Base-by-base conservation (phyloP, 2,888 invertebrate genomes). In the Rhogogaster chlorosoma region DNA sequence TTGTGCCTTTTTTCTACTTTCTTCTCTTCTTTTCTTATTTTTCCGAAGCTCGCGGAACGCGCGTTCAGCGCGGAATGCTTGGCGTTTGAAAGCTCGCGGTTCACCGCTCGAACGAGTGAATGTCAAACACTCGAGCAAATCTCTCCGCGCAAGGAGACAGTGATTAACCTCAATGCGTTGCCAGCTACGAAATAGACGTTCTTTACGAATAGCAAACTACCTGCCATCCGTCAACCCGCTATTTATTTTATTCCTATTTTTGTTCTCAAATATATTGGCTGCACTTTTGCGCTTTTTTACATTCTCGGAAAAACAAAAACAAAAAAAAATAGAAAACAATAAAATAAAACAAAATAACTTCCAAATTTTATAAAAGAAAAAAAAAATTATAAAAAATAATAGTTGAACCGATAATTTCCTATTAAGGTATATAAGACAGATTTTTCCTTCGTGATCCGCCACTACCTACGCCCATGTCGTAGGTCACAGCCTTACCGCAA, bases 161-260 rank as follows among this genome's bases (percentile, higher is more conserved):
- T 57, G 75, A 85, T 61, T 84, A 73, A 85, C 84, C 85, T 45
- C 77, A 70, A 82, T 80, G 84, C 61, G 38, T 84, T 22, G 71
- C 45, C 45, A 70, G 84, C 67, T 61, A 85, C 70, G 73, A 77
- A 84, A 71, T 70, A 53, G 73, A 64, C 71, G 80, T 57, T 49
- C 71, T 78, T 42, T 18, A 49, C 75, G 71, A 73, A 82, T 67
- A 36, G 83, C 61, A 42, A 78, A 83, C 36, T 84, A 84, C 86
- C 87, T 87, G 86, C 88, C 38, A 87, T 87, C 89, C 88, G 89
- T 88, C 89, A 88, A 89, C 87, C 87, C 87, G 87, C 87, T 87
- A 82, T 85, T 86, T 87, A 87, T 87, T 89, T 89, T 38, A 5
- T 26, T 36, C 38, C 22, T 32, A 9, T 75, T 83, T 29, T 71